Evolutionary conservation across 2,888 invertebrate species (phyloP).

Genomic region (Acanthosoma haemorrhoidale): DNA sequence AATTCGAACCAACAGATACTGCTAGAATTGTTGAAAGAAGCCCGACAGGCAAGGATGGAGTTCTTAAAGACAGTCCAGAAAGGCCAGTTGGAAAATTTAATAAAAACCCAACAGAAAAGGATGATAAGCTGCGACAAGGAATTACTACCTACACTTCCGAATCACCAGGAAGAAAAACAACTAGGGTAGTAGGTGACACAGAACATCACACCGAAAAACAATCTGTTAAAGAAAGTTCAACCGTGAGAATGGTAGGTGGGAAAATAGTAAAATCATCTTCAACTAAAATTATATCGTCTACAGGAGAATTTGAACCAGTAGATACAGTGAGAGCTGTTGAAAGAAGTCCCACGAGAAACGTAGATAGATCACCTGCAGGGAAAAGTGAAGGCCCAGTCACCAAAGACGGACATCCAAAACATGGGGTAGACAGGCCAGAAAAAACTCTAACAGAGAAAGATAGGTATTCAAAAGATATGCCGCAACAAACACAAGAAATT

Average conservation of each 20-base stretch:
- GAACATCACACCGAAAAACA: not conserved
- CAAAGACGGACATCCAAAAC: too few relatives aligned
- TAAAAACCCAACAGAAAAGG: not conserved
- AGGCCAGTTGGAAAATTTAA: conserved; percentile 8
- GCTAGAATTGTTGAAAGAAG: not conserved
- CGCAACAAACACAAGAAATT: not conserved
- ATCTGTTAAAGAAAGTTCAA: not conserved
- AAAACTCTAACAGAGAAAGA: too few relatives aligned
- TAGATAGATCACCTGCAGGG: not conserved
- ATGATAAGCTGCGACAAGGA: not conserved
- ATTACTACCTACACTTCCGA: not conserved
- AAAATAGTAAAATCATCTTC: not conserved
- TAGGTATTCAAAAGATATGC: too few relatives aligned
- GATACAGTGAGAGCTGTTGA: conserved; percentile 28
- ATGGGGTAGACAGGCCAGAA: too few relatives aligned
- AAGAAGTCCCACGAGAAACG: not conserved
- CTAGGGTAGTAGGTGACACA: not conserved
- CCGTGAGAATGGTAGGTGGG: not conserved
- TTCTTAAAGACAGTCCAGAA: not conserved
- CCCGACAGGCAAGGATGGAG: not conserved
- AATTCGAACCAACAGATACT: not conserved
- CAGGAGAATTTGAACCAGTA: not conserved
- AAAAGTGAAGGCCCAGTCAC: too few relatives aligned
- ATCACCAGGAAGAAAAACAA: not conserved
- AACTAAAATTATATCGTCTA: not conserved